These are phyloP conservation scores for Augochlorella aurata DNA, from an alignment of 2,888 invertebrate genomes.

Conservation along the genomic window DNA sequence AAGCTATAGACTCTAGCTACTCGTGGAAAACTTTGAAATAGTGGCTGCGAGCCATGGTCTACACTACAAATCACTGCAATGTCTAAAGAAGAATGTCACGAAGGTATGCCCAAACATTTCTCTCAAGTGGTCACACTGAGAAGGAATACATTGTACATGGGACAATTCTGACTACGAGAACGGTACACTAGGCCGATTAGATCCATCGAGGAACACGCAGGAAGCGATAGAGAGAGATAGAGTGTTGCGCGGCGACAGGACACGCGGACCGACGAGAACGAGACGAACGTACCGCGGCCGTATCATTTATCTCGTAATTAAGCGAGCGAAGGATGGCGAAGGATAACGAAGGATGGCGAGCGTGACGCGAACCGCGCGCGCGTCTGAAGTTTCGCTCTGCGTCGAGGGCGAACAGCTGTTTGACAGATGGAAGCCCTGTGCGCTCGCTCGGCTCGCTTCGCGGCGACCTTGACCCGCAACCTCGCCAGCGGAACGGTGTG, in stretches of 20 bases:
- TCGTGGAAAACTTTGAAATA: no score
- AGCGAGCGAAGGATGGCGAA: constrained; percentile 16
- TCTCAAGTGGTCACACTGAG: not conserved
- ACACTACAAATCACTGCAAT: no score
- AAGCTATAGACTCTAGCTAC: no score
- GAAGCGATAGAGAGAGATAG: not conserved
- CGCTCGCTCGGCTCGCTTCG: constrained; percentile 54
- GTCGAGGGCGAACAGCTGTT: constrained; percentile 79
- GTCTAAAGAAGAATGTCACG: no score
- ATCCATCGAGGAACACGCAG: constrained; percentile 11
- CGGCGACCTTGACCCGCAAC: constrained; percentile 81
- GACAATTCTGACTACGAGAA: not conserved
- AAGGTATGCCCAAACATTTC: not conserved
- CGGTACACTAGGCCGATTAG: not conserved
- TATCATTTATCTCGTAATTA: constrained; percentile 29
- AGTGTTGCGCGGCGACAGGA: not conserved
- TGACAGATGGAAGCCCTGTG: constrained; percentile 78
- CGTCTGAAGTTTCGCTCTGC: constrained; percentile 56
- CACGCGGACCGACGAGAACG: constrained; percentile 26
- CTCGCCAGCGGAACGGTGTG: constrained; percentile 69
- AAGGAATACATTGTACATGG: not conserved
- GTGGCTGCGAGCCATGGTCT: no score
- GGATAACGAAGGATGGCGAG: not conserved
- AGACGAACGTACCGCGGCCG: no score
- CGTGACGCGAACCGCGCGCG: constrained; percentile 25